These are phyloP conservation scores for Drymonia ruficornis DNA, from an alignment of 2,888 invertebrate species.

Conservation along the genomic window DNA sequence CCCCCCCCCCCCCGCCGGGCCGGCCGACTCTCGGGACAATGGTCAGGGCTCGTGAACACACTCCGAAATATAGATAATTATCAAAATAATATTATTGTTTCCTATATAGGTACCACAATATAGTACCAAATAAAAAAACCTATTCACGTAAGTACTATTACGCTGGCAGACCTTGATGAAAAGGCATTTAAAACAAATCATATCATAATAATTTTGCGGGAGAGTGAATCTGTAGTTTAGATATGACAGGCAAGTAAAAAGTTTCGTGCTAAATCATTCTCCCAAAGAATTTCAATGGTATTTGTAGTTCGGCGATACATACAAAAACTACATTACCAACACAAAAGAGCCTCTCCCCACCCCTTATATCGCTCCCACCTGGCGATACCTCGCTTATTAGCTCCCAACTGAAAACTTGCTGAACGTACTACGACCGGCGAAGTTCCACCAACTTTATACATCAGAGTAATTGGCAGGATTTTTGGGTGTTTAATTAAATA, in stretches of 20 bases:
- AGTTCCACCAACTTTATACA: neutral
- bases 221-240: too few relatives aligned
- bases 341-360: neutral
- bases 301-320: too few relatives aligned
- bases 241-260: too few relatives aligned
- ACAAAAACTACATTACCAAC: too few relatives aligned
- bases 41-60: neutral
- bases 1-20: neutral
- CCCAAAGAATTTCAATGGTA: too few relatives aligned
- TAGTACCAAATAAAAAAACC: too few relatives aligned
- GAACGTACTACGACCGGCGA: neutral
- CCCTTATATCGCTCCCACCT: neutral
- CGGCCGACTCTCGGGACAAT: neutral
- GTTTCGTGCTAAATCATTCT: too few relatives aligned
- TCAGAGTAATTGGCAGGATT: neutral
- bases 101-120: neutral
- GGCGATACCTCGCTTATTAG: neutral
- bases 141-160: too few relatives aligned
- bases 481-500: neutral
- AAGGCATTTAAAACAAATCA: too few relatives aligned
- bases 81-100: neutral
- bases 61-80: neutral
- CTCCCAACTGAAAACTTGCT: neutral
- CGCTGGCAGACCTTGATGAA: too few relatives aligned
- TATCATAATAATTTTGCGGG: too few relatives aligned